Evolutionary conservation across 1,140 invertebrate genomes (phyloP).

Genomic region (Pomacea maculata): DNA sequence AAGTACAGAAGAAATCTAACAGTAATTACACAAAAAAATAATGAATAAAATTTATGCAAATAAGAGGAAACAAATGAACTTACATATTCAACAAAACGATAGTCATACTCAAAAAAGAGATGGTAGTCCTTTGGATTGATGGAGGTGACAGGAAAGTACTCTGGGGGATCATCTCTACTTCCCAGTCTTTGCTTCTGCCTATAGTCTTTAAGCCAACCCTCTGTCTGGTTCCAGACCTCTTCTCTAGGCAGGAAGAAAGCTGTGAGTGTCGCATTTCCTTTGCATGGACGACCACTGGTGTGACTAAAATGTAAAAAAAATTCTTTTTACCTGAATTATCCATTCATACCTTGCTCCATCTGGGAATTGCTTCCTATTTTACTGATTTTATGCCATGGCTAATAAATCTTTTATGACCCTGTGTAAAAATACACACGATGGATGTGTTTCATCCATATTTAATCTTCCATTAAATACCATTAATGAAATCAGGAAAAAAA

Average conservation of each 20-base stretch:
- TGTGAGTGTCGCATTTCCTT: slow-evolving; percentile 85
- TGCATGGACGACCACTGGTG: slow-evolving; percentile 65
- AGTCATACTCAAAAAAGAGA: slow-evolving; percentile 31
- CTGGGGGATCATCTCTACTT: slow-evolving; percentile 10
- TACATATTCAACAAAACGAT: slow-evolving; percentile 40
- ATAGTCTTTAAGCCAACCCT: slow-evolving; percentile 26
- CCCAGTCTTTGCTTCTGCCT: not conserved
- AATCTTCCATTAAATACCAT: not conserved
- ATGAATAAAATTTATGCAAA: not conserved
- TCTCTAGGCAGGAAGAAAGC: slow-evolving; percentile 68
- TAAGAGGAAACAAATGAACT: slow-evolving; percentile 10
- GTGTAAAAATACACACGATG: too few relatives aligned
- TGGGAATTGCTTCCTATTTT: too few relatives aligned
- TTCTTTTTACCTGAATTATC: too few relatives aligned
- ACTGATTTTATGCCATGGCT: too few relatives aligned
- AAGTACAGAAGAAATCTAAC: not conserved
- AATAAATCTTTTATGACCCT: too few relatives aligned
- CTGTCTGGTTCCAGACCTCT: slow-evolving; percentile 27
- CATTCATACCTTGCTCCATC: too few relatives aligned
- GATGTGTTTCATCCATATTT: not conserved
- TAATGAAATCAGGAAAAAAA: not conserved
- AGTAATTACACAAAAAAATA: not conserved
- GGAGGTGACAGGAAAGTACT: slow-evolving; percentile 23
- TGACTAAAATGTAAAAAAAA: slow-evolving; percentile 55
- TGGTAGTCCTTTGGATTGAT: slow-evolving; percentile 30